Conservation (phyloP, 2,888 invertebrate species). For the Pterostichus madidus region DNA sequence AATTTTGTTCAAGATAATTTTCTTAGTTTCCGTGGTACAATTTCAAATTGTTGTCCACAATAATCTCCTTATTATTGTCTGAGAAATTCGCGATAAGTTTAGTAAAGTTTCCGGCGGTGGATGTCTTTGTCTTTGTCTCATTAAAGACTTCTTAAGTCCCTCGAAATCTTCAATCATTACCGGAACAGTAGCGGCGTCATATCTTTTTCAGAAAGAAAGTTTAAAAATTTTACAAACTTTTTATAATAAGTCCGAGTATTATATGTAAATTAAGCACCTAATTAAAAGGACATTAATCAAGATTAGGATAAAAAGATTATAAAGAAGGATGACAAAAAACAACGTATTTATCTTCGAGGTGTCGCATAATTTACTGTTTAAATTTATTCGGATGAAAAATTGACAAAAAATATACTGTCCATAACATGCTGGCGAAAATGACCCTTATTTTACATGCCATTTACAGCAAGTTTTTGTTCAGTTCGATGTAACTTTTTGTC, state of each 20-base stretch:
- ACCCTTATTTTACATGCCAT: conserved; percentile 28
- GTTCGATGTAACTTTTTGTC: not conserved
- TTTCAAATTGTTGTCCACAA: too few species aligned
- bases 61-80: too few species aligned
- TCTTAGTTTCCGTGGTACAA: too few species aligned
- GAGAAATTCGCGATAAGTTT: too few species aligned
- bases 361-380: conserved; percentile 41
- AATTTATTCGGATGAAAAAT: conserved; percentile 40
- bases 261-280: conserved; percentile 8
- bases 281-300: conserved; percentile 46
- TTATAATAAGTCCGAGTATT: not conserved
- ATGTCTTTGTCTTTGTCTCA: conserved; percentile 37
- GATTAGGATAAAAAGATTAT: conserved; percentile 18
- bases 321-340: conserved; percentile 29
- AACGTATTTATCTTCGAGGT: conserved; percentile 29
- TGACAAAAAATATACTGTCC: conserved; percentile 25
- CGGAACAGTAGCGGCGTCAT: not conserved
- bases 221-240: conserved; percentile 5
- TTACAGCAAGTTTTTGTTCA: not conserved
- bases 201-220: not conserved
- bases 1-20: too few species aligned
- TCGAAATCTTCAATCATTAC: conserved; percentile 24
- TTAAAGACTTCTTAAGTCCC: conserved; percentile 32
- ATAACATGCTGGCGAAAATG: not conserved
- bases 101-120: too few species aligned